Conservation (phyloP, 2,797 vertebrate species). For the Sebastiscus albofasciatus region DNA sequence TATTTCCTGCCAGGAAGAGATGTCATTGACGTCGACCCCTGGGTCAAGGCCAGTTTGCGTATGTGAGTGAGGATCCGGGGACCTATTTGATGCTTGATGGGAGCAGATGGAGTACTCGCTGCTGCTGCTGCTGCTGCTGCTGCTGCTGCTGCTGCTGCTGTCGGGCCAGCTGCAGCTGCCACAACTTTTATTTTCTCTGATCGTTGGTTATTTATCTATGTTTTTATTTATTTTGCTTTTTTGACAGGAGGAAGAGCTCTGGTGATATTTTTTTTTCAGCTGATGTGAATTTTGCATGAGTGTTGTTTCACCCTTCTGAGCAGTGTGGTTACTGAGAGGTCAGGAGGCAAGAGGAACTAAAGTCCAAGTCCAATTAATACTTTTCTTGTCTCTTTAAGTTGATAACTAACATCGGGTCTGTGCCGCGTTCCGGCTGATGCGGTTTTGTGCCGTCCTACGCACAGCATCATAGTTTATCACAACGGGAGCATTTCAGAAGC, state of each 20-base stretch:
- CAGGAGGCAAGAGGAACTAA: not conserved
- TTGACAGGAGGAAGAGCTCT: not conserved
- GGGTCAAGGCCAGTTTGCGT: conserved; percentile 48
- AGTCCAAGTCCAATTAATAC: not conserved
- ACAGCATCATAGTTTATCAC: too few species aligned
- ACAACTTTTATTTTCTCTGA: not conserved
- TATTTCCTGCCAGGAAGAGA: conserved; percentile 19
- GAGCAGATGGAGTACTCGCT: conserved; percentile 1
- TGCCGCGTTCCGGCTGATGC: too few species aligned
- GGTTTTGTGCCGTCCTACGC: too few species aligned
- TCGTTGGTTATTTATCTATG: not conserved
- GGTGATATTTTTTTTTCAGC: not conserved
- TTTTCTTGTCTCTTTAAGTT: not conserved
- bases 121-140: not conserved
- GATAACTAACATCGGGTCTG: too few species aligned
- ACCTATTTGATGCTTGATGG: conserved; percentile 28
- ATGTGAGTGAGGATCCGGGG: conserved; percentile 8
- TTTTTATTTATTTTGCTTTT: not conserved
- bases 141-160: conserved; percentile 3
- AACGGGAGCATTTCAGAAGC: too few species aligned
- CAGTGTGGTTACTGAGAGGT: not conserved
- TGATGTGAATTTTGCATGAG: not conserved
- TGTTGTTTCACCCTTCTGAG: not conserved
- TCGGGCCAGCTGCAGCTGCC: not conserved
- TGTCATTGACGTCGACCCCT: conserved; percentile 35